These are phyloP conservation scores for Polymixis lichenea DNA, from an alignment of 2,888 invertebrate genomes.

Conservation along the genomic window DNA sequence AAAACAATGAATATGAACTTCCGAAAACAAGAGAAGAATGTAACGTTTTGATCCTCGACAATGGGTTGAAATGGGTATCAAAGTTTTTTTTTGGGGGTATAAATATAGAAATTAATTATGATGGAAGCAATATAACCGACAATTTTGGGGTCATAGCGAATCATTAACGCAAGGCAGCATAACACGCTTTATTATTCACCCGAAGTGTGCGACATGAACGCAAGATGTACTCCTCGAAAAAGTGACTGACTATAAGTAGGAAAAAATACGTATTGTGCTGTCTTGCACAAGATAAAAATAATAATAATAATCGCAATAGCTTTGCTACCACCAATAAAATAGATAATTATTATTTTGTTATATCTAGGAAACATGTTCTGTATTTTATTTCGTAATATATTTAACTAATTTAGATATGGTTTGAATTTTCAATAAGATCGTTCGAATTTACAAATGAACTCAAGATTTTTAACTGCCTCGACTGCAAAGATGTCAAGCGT, in stretches of 20 bases:
- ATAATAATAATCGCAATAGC: constrained; percentile 60
- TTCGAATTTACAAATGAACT: constrained; percentile 64
- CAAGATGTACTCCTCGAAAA: background rate
- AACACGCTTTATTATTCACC: constrained; percentile 25
- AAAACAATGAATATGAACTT: constrained; percentile 47
- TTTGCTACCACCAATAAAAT: constrained; percentile 68
- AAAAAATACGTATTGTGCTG: constrained; percentile 44
- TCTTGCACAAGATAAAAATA: constrained; percentile 56
- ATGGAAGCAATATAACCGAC: constrained; percentile 62
- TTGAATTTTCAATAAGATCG: constrained; percentile 61
- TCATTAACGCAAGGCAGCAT: constrained; percentile 60
- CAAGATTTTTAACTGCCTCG: constrained; percentile 4
- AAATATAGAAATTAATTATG: constrained; percentile 56
- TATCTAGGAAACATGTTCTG: constrained; percentile 64
- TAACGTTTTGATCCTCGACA: constrained; percentile 50
- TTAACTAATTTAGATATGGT: constrained; percentile 71
- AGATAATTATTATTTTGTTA: constrained; percentile 55
- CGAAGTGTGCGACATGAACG: background rate
- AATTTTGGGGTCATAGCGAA: constrained; percentile 66
- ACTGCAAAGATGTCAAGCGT: constrained; percentile 23
- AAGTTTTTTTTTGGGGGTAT: constrained; percentile 41
- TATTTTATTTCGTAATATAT: constrained; percentile 61
- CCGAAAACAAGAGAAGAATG: constrained; percentile 37
- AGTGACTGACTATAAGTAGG: background rate
- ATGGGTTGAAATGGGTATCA: constrained; percentile 63